A percentile compares a stretch with the other conserved stretches of the same genome.
Evolutionary conservation across 2,888 invertebrate genomes (phyloP).

Genomic region (Patella ulyssiponensis): DNA sequence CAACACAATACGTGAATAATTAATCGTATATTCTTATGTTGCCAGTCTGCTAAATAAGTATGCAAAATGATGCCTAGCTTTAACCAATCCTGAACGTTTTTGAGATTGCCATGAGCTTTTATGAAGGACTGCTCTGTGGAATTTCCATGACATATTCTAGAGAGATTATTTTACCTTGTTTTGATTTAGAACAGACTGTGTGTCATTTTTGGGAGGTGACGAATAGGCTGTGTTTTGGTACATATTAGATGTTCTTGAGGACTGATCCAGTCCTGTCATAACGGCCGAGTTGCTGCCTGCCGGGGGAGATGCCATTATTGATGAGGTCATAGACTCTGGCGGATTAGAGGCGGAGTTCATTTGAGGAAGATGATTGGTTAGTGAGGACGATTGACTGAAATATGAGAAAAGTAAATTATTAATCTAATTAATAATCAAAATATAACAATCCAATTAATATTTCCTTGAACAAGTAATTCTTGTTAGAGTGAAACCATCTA

Average conservation of each 20-base stretch:
- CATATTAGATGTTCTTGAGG: slow-evolving; percentile 47
- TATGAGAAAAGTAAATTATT: background rate
- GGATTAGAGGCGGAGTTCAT: slow-evolving; percentile 41
- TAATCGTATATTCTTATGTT: no score
- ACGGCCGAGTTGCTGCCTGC: slow-evolving; percentile 34
- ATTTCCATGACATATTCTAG: background rate
- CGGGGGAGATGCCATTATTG: slow-evolving; percentile 51
- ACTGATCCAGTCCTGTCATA: slow-evolving; percentile 46
- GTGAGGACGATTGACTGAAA: slow-evolving; percentile 47
- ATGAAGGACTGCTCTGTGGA: no score
- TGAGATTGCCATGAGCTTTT: no score
- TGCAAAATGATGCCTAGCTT: no score
- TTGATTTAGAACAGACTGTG: slow-evolving; percentile 33
- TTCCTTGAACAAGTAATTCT: no score
- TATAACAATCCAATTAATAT: no score
- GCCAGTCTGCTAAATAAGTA: no score
- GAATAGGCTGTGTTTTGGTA: slow-evolving; percentile 59
- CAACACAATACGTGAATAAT: no score
- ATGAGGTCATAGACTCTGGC: slow-evolving; percentile 50
- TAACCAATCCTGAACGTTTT: no score
- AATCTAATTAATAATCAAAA: no score
- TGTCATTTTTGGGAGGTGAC: slow-evolving; percentile 64
- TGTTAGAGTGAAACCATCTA: no score
- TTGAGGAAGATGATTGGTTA: slow-evolving; percentile 50
- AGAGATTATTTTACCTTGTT: slow-evolving; percentile 40